Percentiles rank a stretch among this genome's conserved stretches.
phyloP scores from a whole-genome alignment of 2,888 invertebrate species.

The Amphimallon solstitiale region DNA sequence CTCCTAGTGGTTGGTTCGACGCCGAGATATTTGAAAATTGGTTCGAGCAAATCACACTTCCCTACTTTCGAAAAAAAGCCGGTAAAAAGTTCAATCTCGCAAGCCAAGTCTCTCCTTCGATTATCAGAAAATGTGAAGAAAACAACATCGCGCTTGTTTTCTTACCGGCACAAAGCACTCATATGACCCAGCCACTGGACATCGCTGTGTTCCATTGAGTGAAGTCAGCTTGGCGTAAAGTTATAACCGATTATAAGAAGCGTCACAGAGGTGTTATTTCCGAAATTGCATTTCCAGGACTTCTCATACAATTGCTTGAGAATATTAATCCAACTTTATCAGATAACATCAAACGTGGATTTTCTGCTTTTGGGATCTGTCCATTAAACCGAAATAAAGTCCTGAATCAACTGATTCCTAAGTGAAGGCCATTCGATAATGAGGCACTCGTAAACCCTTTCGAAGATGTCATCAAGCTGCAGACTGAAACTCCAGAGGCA shows the following conservation, averaged over 20 bases:
- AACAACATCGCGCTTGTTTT: slow-evolving; percentile 52
- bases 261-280: slow-evolving; percentile 35
- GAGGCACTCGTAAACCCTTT: too few species aligned
- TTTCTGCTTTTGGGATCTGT: slow-evolving; percentile 35
- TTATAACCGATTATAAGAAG: slow-evolving; percentile 46
- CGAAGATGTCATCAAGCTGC: too few species aligned
- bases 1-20: slow-evolving; percentile 53
- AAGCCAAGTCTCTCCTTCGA: slow-evolving; percentile 46
- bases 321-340: slow-evolving; percentile 4
- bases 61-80: slow-evolving; percentile 44
- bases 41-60: slow-evolving; percentile 46
- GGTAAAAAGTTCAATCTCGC: slow-evolving; percentile 51
- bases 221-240: slow-evolving; percentile 46
- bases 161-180: slow-evolving; percentile 47
- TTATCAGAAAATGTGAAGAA: slow-evolving; percentile 51
- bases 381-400: slow-evolving; percentile 32
- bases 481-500: too few species aligned
- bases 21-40: slow-evolving; percentile 43
- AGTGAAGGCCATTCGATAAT: too few species aligned
- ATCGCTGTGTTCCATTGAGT: slow-evolving; percentile 48
- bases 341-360: slow-evolving; percentile 37
- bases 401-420: too few species aligned
- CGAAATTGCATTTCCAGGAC: slow-evolving; percentile 40
- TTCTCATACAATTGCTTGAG: slow-evolving; percentile 32
- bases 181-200: slow-evolving; percentile 50